These are phyloP conservation scores for Podargus strigoides DNA, from an alignment of 2,797 vertebrate species.

Conservation along the genomic window DNA sequence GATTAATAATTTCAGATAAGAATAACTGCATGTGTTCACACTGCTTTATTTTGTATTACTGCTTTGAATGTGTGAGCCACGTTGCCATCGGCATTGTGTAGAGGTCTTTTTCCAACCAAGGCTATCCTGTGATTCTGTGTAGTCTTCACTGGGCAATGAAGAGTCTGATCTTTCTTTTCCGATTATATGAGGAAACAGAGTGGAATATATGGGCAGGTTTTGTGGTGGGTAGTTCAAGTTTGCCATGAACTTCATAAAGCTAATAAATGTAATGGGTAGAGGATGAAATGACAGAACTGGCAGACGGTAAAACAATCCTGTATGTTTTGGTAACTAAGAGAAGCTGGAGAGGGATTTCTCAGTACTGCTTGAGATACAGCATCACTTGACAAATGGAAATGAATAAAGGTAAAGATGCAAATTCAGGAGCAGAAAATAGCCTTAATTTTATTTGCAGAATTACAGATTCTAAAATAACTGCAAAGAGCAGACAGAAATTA, in stretches of 20 bases:
- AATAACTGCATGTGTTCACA: background rate
- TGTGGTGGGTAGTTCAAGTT: background rate
- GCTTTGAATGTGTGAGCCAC: background rate
- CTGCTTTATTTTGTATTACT: background rate
- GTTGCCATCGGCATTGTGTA: rapidly evolving
- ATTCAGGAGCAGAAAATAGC: background rate
- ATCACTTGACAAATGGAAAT: background rate
- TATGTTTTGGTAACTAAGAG: background rate
- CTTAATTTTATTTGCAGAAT: background rate
- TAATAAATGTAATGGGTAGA: background rate
- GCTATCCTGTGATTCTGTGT: too few species aligned
- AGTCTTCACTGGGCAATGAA: background rate
- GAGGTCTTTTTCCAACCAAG: too few species aligned
- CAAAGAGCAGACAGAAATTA: background rate
- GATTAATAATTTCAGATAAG: background rate
- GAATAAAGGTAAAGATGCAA: background rate
- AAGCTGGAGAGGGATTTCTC: background rate
- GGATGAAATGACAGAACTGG: background rate
- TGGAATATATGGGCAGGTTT: background rate
- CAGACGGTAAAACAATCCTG: background rate
- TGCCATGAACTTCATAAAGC: background rate
- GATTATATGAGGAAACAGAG: background rate
- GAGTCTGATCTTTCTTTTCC: background rate
- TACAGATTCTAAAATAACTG: background rate
- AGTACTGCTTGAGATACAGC: background rate